Conservation (phyloP, 2,113 vertebrate species). For the Equus quagga region DNA sequence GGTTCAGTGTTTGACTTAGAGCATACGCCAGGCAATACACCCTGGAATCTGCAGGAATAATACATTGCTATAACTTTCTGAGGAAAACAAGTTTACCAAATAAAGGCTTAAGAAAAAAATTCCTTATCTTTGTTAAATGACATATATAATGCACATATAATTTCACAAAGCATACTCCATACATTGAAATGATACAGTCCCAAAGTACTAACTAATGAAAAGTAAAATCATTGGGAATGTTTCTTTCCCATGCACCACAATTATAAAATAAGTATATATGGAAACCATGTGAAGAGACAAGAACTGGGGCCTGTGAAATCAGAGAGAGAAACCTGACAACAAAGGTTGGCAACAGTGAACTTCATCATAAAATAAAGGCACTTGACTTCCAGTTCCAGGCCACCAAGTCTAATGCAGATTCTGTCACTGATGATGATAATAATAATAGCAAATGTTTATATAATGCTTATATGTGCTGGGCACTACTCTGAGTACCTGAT, state of each 20-base stretch:
- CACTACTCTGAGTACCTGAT: neutral
- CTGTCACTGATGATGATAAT: neutral
- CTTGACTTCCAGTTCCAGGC: neutral
- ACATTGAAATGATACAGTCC: neutral
- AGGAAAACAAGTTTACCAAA: neutral
- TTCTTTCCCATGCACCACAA: neutral
- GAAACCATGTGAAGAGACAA: neutral
- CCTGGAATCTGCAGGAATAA: neutral
- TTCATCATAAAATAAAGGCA: neutral
- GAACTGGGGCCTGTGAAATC: neutral
- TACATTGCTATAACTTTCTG: neutral
- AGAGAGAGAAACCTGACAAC: neutral
- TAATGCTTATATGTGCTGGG: neutral
- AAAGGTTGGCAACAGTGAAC: neutral
- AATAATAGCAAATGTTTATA: accelerated
- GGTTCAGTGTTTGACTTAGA: neutral
- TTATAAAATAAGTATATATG: neutral
- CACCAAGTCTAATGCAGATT: neutral
- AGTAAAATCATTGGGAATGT: neutral
- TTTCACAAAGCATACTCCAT: neutral
- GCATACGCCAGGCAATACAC: neutral
- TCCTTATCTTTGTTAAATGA: neutral
- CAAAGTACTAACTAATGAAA: neutral
- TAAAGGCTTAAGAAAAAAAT: neutral
- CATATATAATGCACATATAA: neutral